Percentiles rank a stretch among this genome's conserved stretches.
Evolutionary conservation across 1,140 invertebrate species (phyloP).

Genomic region (Proctacanthus coquilletti): DNA sequence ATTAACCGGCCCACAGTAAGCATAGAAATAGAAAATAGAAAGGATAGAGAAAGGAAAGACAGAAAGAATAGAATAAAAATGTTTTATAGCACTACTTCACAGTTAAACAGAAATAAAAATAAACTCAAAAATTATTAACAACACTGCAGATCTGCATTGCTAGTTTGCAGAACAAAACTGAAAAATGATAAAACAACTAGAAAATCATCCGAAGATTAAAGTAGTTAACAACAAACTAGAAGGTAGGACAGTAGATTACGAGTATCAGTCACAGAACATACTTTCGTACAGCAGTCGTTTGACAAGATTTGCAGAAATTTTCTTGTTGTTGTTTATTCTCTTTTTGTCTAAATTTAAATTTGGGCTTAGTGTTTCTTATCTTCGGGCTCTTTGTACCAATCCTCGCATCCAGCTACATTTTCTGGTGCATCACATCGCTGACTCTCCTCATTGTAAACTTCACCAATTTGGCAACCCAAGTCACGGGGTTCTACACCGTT

Average conservation of each 20-base stretch:
- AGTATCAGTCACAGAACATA: too few species aligned
- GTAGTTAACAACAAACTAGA: not conserved
- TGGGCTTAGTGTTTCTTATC: conserved; percentile 28
- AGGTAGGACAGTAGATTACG: too few species aligned
- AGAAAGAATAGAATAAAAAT: not conserved
- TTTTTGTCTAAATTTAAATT: not conserved
- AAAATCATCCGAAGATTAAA: not conserved
- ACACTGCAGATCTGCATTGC: too few species aligned
- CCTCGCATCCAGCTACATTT: conserved; percentile 75
- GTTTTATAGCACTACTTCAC: too few species aligned
- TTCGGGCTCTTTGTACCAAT: conserved; percentile 66
- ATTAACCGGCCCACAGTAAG: too few species aligned
- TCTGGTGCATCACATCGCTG: conserved; percentile 73
- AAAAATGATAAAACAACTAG: not conserved
- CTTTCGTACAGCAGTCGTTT: too few species aligned
- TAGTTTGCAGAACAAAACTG: not conserved
- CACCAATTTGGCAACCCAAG: conserved; percentile 66
- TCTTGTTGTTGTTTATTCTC: conserved; percentile 2
- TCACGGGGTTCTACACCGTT: conserved; percentile 72
- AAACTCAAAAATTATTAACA: too few species aligned
- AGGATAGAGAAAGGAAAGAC: not conserved
- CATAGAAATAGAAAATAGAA: not conserved
- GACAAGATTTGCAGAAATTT: too few species aligned
- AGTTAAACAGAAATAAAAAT: not conserved
- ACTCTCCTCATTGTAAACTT: conserved; percentile 70